Conservation (phyloP, 1,140 invertebrate species). For the Colletes latitarsis region DNA sequence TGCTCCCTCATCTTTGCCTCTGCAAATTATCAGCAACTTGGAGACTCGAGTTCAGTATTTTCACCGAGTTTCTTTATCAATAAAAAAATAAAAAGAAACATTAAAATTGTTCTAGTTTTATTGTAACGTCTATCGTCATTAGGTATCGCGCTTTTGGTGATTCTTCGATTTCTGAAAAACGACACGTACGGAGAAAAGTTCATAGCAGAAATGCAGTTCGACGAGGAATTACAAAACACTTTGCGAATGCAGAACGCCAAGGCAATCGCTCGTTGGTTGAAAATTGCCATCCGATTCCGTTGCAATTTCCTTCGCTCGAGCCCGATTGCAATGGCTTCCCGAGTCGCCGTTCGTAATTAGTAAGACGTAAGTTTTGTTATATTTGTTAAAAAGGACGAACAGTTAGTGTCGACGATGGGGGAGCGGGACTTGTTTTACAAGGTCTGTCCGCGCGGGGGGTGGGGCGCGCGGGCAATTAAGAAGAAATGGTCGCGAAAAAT, state of each 20-base stretch:
- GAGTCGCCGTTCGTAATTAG: conserved; percentile 32
- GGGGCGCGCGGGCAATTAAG: conserved; percentile 32
- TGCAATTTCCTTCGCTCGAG: too few species aligned
- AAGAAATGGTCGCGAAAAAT: conserved; percentile 56
- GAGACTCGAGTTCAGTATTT: too few species aligned
- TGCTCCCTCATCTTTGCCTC: too few species aligned
- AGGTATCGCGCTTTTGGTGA: too few species aligned
- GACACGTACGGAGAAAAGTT: too few species aligned
- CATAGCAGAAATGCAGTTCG: neutral
- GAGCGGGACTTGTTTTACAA: conserved; percentile 57
- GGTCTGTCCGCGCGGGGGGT: conserved; percentile 36
- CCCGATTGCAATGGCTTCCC: conserved; percentile 28
- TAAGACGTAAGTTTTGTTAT: conserved; percentile 75
- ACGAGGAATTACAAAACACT: conserved; percentile 25
- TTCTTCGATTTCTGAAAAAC: too few species aligned
- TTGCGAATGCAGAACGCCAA: conserved; percentile 37
- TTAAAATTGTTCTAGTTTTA: too few species aligned
- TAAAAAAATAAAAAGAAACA: too few species aligned
- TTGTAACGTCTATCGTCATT: too few species aligned
- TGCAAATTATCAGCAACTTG: too few species aligned
- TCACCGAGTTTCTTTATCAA: too few species aligned
- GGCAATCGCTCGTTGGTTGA: conserved; percentile 9
- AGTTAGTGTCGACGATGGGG: conserved; percentile 69
- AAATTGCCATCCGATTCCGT: neutral
- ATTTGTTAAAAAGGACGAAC: conserved; percentile 77